Conservation (phyloP, 1,140 invertebrate genomes). For the Drosophila pandora region DNA sequence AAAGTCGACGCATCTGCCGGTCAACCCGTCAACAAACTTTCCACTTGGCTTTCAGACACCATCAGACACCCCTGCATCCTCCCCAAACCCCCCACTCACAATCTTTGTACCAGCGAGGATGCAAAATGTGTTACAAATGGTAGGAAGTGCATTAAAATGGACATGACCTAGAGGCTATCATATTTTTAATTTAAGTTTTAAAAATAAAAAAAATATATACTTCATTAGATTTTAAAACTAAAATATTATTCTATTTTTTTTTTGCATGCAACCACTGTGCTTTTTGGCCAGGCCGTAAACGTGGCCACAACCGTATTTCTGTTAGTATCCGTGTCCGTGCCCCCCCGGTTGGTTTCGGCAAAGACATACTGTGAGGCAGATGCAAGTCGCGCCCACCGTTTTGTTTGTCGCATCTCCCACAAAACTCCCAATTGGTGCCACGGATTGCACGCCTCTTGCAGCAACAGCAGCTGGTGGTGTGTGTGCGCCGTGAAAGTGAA, state of each 20-base stretch:
- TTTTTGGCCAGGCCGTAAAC: constrained; percentile 19
- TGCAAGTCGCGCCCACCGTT: constrained; percentile 57
- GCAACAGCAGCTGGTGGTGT: neutral
- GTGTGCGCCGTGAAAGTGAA: constrained; percentile 68
- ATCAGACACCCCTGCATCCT: too few species aligned
- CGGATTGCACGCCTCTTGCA: constrained; percentile 21
- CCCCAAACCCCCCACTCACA: neutral
- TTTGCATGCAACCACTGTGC: constrained; percentile 2
- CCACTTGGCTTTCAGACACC: neutral
- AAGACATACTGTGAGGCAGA: constrained; percentile 73
- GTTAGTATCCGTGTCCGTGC: neutral
- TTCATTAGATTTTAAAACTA: too few species aligned
- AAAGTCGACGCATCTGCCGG: constrained; percentile 61
- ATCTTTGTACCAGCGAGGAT: neutral
- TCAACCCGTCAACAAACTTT: constrained; percentile 37
- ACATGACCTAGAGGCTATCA: neutral
- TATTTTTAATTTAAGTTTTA: neutral
- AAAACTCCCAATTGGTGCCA: constrained; percentile 30
- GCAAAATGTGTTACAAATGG: constrained; percentile 78
- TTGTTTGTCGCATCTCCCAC: constrained; percentile 44
- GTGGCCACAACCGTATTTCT: constrained; percentile 5
- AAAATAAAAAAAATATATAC: neutral
- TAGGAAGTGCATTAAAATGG: constrained; percentile 14
- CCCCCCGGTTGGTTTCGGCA: constrained; percentile 9
- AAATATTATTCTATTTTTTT: neutral